Base-by-base conservation (phyloP, 53 echinoderm and acorn worm species). In the Paracentrotus lividus region DNA sequence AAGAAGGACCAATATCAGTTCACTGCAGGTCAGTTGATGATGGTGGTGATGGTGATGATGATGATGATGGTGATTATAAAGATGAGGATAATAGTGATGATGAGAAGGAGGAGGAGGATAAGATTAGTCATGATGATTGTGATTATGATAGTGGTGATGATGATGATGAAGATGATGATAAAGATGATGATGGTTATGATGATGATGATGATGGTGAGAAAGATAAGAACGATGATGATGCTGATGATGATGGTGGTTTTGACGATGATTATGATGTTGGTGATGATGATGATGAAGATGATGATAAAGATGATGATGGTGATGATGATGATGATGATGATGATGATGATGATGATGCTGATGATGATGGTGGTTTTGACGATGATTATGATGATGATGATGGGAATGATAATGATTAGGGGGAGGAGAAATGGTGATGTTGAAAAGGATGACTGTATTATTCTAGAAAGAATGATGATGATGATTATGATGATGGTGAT, bases 1-100 rank as follows among this genome's bases (percentile, higher is more conserved):
- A 98, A 57, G 99, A 98, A 85, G 99, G 99, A 58, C 99, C 99
- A 32, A 97, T 98, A 93, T 86, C 97, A 93, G 97, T 97, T 42
- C 99, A 98, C 94, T 98, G 99, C 99, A 98, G 97, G 99, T 97
- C 94, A 68, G 94, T 85, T 26, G 12, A 18, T 52, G 4, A 55
- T 87, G 87, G 34, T 1, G 36, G 14, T 88, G 5, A 60, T 88
- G 61, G 24, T 23, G 9, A 55, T 26, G 4, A 55, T 87, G 87
- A 52, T 1, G 36, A n/a, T 88, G 5, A 60, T 88, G 61, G 24
- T 23, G 9, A 2, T 33, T 23, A n/a, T 4, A 4, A 61, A 5
- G 61, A 6, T 61, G 61, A 2, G n/a, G 66, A 0, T 33, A 33
- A 12, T 67, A 0, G 67, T 32, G 20, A 24, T 67, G 34, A 14